These are phyloP conservation scores for Thera obeliscata DNA, from an alignment of 2,888 invertebrate species.

Conservation along the genomic window DNA sequence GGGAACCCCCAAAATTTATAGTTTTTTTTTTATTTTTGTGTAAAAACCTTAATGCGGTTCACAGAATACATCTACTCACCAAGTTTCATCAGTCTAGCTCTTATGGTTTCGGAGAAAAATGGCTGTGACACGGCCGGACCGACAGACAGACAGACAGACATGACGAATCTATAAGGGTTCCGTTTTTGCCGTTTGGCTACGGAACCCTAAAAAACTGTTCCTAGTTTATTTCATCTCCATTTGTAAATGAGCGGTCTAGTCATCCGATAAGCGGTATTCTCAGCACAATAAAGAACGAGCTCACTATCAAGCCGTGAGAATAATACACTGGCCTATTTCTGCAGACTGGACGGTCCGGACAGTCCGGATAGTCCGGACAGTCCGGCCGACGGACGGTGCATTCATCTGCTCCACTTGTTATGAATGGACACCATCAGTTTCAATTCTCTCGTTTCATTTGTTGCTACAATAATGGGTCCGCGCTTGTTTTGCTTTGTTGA, in stretches of 20 bases:
- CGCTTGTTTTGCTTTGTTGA: conserved; percentile 10
- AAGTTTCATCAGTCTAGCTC: too few relatives aligned
- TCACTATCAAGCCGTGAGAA: conserved; percentile 13
- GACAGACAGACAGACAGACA: too few relatives aligned
- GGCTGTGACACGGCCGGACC: too few relatives aligned
- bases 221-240: background rate
- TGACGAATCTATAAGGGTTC: too few relatives aligned
- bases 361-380: conserved; percentile 12
- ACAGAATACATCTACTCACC: too few relatives aligned
- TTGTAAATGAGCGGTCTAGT: conserved; percentile 1
- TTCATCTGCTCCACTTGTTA: conserved; percentile 29
- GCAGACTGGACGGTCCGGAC: conserved; percentile 2
- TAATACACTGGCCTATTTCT: conserved; percentile 25
- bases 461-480: conserved; percentile 36
- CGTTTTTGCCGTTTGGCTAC: too few relatives aligned
- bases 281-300: conserved; percentile 13
- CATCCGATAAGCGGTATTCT: conserved; percentile 11
- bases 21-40: too few relatives aligned
- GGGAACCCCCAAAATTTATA: too few relatives aligned
- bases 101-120: too few relatives aligned
- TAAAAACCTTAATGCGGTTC: too few relatives aligned
- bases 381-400: conserved; percentile 15
- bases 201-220: background rate
- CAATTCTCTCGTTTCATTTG: conserved; percentile 53
- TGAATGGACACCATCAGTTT: conserved; percentile 47